Evolutionary conservation across 1,140 invertebrate species (phyloP), one percentile per base, ranked within the genome.

Genomic region (Ceratoteleas bidentatus): DNA sequence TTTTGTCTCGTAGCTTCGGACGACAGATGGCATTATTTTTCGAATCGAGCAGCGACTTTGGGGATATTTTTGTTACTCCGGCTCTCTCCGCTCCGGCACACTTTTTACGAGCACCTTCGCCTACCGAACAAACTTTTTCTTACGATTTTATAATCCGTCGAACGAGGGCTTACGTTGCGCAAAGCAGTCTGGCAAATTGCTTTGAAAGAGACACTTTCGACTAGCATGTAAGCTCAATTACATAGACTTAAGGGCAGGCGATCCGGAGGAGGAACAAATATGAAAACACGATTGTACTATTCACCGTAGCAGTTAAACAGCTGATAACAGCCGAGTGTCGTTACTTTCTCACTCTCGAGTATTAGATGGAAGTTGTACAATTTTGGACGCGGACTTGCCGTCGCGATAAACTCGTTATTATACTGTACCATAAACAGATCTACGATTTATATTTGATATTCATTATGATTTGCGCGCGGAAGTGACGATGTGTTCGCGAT

Each of bases 151-250:
- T 52, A 60, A 70, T 52, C 45, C 16, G 66, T 70, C 53, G 53
- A 70, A 52, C 24, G 24, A 1, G 45, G 8, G 10, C 11, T n/a
- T 47, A 6, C 47, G 60, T 38, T 52, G 60, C n/a, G 6, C 33
- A n/a, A 45, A 10, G 33, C 40, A n/a, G 40, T 15, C 3, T 13
- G 13, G 14, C 8, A 33, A 69, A 69, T 77, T 77, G 64, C 74
- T 77, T 77, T 77, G 24, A 38, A 34, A 60, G 65, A 52, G 33
- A 64, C 57, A 77, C 24, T 24, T 77, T 64, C 49, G 62, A 45
- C 49, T 77, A 77, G 64, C 0, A 38, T 50, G 24, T 77, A 77
- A 77, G 64, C 74, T 77, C 65, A 77, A 77, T 77, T 69, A 77
- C 14, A 15, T 77, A 77, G 65, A 50, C 6, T 56, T 77, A 77